These are phyloP conservation scores for Mnemiopsis leidyi DNA, from an alignment of 37 sponge, comb jelly and placozoan genomes.

Conservation along the genomic window DNA sequence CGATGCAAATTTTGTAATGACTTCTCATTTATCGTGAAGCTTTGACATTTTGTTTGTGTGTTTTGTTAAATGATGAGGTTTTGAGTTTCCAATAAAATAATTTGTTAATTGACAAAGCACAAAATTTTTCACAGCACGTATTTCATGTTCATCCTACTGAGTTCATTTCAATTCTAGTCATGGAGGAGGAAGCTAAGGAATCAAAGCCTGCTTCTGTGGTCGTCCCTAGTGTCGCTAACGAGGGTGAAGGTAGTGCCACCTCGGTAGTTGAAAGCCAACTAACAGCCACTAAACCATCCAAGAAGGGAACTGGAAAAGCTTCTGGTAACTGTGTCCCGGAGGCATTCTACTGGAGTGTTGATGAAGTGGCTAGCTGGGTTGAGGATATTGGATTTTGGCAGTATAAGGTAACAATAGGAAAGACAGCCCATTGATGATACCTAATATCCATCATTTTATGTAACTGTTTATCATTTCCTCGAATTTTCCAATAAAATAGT, in stretches of 20 bases:
- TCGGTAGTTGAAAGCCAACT: not conserved
- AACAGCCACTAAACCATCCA: constrained; percentile 5
- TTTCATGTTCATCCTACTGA: too few relatives aligned
- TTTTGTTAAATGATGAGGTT: not conserved
- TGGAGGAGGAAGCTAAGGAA: not conserved
- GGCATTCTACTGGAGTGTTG: constrained; percentile 74
- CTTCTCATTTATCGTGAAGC: not conserved
- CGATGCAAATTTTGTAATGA: constrained; percentile 17
- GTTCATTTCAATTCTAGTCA: not conserved
- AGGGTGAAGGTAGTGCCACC: constrained; percentile 34
- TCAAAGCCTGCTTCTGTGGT: constrained; percentile 34
- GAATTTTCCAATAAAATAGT: too few relatives aligned
- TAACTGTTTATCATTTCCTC: too few relatives aligned
- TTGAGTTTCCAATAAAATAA: too few relatives aligned
- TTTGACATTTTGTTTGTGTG: not conserved
- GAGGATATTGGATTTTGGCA: constrained; percentile 76
- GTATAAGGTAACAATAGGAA: constrained; percentile 84
- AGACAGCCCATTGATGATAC: too few relatives aligned
- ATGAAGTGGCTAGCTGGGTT: constrained; percentile 89
- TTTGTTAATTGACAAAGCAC: not conserved
- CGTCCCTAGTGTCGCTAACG: constrained; percentile 40
- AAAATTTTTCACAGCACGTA: too few relatives aligned
- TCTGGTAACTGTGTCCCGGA: constrained; percentile 55
- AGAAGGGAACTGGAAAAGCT: not conserved
- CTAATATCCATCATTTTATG: too few relatives aligned